Percentiles rank a stretch among this genome's conserved stretches.
Evolutionary conservation across 2,113 vertebrate species (phyloP).

Genomic region (Zosterops borbonicus): DNA sequence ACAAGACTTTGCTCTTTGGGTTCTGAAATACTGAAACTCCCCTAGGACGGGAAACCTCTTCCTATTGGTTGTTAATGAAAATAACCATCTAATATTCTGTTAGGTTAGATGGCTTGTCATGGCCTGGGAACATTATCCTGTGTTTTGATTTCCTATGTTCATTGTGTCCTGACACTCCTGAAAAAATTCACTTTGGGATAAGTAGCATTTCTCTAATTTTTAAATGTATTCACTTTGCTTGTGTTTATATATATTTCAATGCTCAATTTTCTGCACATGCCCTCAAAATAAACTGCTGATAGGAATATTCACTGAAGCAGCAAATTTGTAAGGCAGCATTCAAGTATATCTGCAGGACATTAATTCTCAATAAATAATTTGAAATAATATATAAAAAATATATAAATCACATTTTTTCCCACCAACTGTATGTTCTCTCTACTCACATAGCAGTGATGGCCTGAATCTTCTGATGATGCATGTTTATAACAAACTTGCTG

Average conservation of each 20-base stretch:
- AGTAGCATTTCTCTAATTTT: neutral
- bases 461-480: neutral
- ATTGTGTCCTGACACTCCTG: neutral
- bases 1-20: constrained; percentile 20
- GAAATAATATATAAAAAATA: neutral
- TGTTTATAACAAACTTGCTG: neutral
- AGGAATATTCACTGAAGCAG: neutral
- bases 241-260: neutral
- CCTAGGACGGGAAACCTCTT: neutral
- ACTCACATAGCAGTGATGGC: neutral
- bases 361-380: neutral
- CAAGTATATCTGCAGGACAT: neutral
- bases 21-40: constrained; percentile 1
- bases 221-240: neutral
- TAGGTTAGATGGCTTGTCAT: neutral
- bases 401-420: neutral
- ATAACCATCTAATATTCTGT: neutral
- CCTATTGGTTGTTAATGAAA: neutral
- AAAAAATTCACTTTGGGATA: neutral
- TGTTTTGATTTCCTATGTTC: neutral
- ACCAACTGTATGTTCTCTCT: neutral
- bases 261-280: neutral
- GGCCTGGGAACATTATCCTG: neutral
- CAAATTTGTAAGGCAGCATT: neutral
- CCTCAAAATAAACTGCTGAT: neutral